These are phyloP conservation scores for Crambe crambe DNA, from an alignment of 37 sponge, comb jelly and placozoan genomes.

Conservation along the genomic window DNA sequence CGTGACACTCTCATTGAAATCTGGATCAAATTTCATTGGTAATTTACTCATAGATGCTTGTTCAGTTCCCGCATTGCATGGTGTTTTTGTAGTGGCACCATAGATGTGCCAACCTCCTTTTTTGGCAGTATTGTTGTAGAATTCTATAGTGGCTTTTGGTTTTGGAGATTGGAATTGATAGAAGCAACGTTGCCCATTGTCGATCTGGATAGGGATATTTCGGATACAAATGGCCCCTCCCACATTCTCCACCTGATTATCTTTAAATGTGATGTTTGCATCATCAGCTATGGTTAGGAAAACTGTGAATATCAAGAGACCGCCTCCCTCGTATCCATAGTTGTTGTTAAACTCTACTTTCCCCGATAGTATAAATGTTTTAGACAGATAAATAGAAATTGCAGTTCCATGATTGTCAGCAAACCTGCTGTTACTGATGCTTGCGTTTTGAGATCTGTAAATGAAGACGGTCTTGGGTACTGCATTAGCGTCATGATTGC, in stretches of 20 bases:
- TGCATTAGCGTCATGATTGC: neutral
- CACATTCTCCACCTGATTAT: neutral
- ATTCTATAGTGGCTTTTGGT: neutral
- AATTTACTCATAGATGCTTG: neutral
- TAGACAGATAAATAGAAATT: neutral
- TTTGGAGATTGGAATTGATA: neutral
- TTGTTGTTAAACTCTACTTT: neutral
- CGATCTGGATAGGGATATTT: neutral
- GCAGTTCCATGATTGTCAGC: neutral
- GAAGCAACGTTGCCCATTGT: neutral
- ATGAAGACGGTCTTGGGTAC: neutral
- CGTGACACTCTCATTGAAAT: neutral
- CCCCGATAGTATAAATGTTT: neutral
- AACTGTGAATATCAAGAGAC: neutral
- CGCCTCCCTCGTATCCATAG: neutral
- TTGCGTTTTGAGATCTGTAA: neutral
- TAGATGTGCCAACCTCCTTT: neutral
- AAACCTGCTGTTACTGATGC: neutral
- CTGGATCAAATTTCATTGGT: neutral
- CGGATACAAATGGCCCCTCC: neutral
- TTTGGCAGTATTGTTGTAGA: neutral
- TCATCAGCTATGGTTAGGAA: neutral
- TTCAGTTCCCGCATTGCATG: neutral
- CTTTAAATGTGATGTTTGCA: neutral
- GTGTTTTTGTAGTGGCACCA: neutral